Evolutionary conservation across 2,888 invertebrate species (phyloP), one percentile per base, ranked within the genome.

Genomic region (Anagyrus pseudococci): DNA sequence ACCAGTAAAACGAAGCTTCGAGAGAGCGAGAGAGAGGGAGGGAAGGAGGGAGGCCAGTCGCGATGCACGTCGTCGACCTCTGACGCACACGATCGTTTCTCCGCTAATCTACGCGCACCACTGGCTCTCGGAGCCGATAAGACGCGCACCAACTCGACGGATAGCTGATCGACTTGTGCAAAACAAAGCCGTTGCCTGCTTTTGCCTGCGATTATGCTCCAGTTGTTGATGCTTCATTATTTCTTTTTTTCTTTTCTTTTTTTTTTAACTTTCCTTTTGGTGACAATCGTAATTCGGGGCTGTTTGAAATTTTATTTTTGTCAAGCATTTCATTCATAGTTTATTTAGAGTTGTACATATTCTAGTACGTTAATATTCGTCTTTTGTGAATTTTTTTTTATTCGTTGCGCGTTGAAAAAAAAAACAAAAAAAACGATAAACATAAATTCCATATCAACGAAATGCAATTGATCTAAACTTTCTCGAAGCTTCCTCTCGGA

Each of bases 1-100:
- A n/a, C n/a, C n/a, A n/a, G n/a, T n/a, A n/a, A 20, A 59, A 59
- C n/a, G 56, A 62, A 59, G 55, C 50, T 58, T 56, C 57, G 64
- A 64, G 60, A 64, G 56, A 46, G 33, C 22, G 20, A 20, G 7
- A 46, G 8, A 20, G 20, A 44, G 22, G 3, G 13, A 19, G 44
- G 13, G 15, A 46, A 23, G 23, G 23, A 46, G 46, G 22, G 22
- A 46, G 46, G 13, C 15, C 8, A 13, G 10, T 20, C 10, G 33
- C n/a, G n/a, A n/a, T n/a, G n/a, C n/a, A 15, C 33, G 33, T 37
- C 33, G 33, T 4, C 33, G 33, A 37, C 33, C 33, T 37, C 33
- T 15, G 15, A 37, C 15, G 13, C n/a, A n/a, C n/a, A n/a, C n/a
- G n/a, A n/a, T n/a, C n/a, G n/a, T n/a, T n/a, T n/a, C n/a, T n/a